Percentiles rank a stretch among this genome's conserved stretches.
Evolutionary conservation across 2,888 invertebrate genomes (phyloP).

Genomic region (Calephelis perditalis): DNA sequence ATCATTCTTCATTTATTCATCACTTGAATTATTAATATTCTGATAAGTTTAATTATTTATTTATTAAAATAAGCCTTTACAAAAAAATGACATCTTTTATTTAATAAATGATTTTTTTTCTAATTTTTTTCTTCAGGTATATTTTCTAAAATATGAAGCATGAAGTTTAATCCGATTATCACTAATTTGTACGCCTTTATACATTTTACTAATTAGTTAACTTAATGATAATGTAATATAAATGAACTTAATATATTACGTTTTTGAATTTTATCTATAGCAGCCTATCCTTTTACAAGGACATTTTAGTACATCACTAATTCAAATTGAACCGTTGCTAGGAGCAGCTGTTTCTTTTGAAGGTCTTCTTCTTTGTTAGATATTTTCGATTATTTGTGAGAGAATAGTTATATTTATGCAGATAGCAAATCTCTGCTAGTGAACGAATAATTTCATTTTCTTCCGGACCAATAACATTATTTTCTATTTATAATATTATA

Average conservation of each 20-base stretch:
- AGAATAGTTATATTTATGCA: background rate
- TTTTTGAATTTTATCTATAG: background rate
- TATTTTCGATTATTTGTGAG: background rate
- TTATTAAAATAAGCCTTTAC: background rate
- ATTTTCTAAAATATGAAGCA: background rate
- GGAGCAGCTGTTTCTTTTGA: background rate
- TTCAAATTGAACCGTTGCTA: background rate
- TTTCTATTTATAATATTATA: background rate
- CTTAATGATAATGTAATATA: background rate
- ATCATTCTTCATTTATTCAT: background rate
- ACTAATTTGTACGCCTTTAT: background rate
- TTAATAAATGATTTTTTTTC: background rate
- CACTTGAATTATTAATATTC: background rate
- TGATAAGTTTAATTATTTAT: constrained; percentile 3
- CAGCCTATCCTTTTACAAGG: background rate
- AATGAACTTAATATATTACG: background rate
- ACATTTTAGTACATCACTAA: background rate
- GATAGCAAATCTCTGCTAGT: background rate
- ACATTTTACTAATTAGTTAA: too few species aligned
- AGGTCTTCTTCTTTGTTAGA: background rate
- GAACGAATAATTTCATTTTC: too few species aligned
- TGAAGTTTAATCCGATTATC: background rate
- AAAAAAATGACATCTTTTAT: background rate
- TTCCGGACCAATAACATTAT: too few species aligned
- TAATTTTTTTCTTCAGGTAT: background rate